phyloP scores from a whole-genome alignment of 1,140 invertebrate species.

The Habropoda laboriosa region DNA sequence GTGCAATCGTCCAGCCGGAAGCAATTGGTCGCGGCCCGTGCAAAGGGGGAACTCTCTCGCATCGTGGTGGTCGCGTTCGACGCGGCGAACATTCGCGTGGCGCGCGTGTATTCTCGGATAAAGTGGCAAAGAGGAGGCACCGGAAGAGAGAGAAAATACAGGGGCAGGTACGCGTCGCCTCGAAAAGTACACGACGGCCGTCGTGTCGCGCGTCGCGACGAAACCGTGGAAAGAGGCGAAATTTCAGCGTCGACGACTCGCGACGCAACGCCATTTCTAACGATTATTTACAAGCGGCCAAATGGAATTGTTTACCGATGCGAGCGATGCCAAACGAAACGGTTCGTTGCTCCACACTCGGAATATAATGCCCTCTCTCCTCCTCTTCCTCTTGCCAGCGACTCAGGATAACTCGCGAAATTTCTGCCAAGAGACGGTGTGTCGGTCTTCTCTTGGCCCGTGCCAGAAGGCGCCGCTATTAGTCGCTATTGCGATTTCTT shows the following conservation, averaged over 20 bases:
- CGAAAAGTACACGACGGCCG: no score
- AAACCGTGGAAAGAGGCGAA: no score
- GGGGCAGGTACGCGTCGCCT: no score
- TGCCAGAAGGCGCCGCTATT: slow-evolving; percentile 11
- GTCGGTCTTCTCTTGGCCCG: slow-evolving; percentile 11
- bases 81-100: neutral
- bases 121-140: slow-evolving; percentile 24
- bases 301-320: slow-evolving; percentile 27
- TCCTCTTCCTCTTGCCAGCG: no score
- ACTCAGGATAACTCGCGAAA: no score
- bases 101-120: slow-evolving; percentile 6
- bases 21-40: neutral
- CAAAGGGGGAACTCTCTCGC: no score
- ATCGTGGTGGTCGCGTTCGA: neutral
- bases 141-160: neutral
- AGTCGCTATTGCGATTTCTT: slow-evolving; percentile 18
- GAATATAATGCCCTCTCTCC: slow-evolving; percentile 6
- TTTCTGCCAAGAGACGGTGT: slow-evolving; percentile 23
- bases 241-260: neutral
- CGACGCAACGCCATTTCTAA: neutral
- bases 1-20: slow-evolving; percentile 4
- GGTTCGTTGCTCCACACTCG: slow-evolving; percentile 16
- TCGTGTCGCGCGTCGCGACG: neutral
- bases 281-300: slow-evolving; percentile 8
- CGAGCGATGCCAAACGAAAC: neutral